phyloP scores from a whole-genome alignment of 2,888 invertebrate genomes.

The Agonopterix alstromeriana region DNA sequence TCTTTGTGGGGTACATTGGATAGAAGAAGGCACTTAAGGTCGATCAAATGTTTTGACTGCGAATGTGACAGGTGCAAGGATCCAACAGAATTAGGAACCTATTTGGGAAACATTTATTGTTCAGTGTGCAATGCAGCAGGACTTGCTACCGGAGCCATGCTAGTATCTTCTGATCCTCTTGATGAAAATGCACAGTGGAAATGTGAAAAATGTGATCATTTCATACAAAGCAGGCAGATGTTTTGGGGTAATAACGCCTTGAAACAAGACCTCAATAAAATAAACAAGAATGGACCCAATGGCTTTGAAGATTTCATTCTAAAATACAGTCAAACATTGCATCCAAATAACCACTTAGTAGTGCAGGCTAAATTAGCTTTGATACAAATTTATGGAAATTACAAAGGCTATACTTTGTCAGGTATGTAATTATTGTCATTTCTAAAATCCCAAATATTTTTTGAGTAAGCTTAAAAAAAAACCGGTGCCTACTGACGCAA shows the following conservation, averaged over 20 bases:
- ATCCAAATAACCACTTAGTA: conserved; percentile 81
- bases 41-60: conserved; percentile 82
- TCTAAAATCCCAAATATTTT: too few relatives aligned
- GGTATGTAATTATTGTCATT: conserved; percentile 47
- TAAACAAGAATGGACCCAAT: conserved; percentile 71
- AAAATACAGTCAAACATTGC: conserved; percentile 79
- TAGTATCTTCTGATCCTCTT: conserved; percentile 78
- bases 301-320: conserved; percentile 79
- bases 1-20: conserved; percentile 82
- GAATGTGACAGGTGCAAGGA: conserved; percentile 81
- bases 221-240: conserved; percentile 76
- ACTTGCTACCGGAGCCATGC: conserved; percentile 53
- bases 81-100: conserved; percentile 81
- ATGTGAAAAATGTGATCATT: conserved; percentile 79
- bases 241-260: conserved; percentile 79
- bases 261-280: conserved; percentile 72
- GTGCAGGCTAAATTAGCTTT: conserved; percentile 82
- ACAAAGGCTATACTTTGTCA: conserved; percentile 69
- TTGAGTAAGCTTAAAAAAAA: too few relatives aligned
- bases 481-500: too few relatives aligned
- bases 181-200: conserved; percentile 78
- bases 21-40: conserved; percentile 77
- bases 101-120: conserved; percentile 80
- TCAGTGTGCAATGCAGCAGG: conserved; percentile 75
- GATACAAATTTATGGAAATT: conserved; percentile 81